Base-by-base conservation (phyloP, 1,140 invertebrate species). In the Drosophila lowei region DNA sequence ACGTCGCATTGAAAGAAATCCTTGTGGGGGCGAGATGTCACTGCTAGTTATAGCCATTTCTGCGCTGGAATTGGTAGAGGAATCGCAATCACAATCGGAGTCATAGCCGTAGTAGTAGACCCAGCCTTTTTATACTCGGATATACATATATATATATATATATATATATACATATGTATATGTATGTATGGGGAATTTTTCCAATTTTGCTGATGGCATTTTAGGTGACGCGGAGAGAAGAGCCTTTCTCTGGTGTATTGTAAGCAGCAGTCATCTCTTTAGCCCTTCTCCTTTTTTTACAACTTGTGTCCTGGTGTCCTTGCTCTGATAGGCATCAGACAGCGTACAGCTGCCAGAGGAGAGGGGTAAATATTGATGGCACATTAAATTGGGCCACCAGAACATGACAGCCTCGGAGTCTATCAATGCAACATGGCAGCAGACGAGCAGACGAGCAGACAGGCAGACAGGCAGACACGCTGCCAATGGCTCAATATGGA, bases 151-250 rank as follows among this genome's bases (percentile, higher is more conserved):
- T n/a, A 6, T n/a, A 30, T 6, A 30, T 8, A 30, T 8, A 4
- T 11, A 38, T 3, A 38, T 25, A 42, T 53, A 41, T 28, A 28
- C 61, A 43, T 50, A 58, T 25, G 21, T 41, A 55, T 72, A 72
- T 66, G 42, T 65, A 65, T 75, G 63, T 48, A 70, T 54, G 7
- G 34, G 34, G 52, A 68, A 57, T 85, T 86, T 81, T 85, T 85
- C 77, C 78, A 88, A 86, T 88, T 86, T 86, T 81, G 53, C 65
- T 88, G 83, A 88, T 86, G 81, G 83, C 77, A 88, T 86, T 86
- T 88, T 81, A 88, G 83, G 83, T 68, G 78, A 78, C 74, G 65
- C 59, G 43, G 15, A 65, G 60, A 56, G 13, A 2, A 18, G 9
- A 3, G 16, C 15, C 18, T 21, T 30, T 78, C 48, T 54, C 68